Evolutionary conservation across 2,888 invertebrate species (phyloP).

Genomic region (Cryptocheilus praepositus): DNA sequence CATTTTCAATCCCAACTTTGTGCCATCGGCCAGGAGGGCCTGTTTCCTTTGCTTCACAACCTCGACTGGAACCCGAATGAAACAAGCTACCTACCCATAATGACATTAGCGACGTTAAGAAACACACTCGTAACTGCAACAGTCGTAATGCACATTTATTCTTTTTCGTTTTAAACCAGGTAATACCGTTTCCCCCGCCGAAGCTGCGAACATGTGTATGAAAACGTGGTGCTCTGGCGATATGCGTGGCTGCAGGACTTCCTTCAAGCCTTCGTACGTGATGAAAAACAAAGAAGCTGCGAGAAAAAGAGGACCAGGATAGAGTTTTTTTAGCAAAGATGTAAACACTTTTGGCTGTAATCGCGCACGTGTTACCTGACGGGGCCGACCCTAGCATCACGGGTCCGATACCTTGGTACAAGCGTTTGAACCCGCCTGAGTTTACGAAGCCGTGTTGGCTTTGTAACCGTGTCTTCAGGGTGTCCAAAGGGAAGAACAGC

Average conservation of each 20-base stretch:
- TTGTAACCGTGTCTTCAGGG: conserved; percentile 96
- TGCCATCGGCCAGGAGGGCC: conserved; percentile 76
- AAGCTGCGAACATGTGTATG: conserved; percentile 90
- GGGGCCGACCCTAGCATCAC: conserved; percentile 90
- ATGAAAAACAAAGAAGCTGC: conserved; percentile 91
- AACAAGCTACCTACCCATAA: conserved; percentile 85
- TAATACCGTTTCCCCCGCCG: conserved; percentile 88
- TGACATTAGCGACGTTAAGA: background rate
- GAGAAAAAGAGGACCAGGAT: conserved; percentile 20
- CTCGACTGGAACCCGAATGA: conserved; percentile 96
- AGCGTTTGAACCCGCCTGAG: conserved; percentile 90
- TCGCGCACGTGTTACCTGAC: conserved; percentile 77
- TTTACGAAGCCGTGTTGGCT: conserved; percentile 91
- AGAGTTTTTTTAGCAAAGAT: background rate
- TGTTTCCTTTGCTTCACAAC: conserved; percentile 97
- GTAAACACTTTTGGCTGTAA: background rate
- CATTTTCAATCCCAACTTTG: conserved; percentile 67
- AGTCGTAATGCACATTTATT: background rate
- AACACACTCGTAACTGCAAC: too few species aligned
- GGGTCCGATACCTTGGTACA: conserved; percentile 88
- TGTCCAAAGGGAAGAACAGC: conserved; percentile 94
- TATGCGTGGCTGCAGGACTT: conserved; percentile 77
- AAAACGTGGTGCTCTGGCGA: conserved; percentile 79
- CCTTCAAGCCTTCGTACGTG: conserved; percentile 90
- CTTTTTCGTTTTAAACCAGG: background rate